Base-by-base conservation (phyloP, 1,140 invertebrate genomes). In the Uloborus diversus region DNA sequence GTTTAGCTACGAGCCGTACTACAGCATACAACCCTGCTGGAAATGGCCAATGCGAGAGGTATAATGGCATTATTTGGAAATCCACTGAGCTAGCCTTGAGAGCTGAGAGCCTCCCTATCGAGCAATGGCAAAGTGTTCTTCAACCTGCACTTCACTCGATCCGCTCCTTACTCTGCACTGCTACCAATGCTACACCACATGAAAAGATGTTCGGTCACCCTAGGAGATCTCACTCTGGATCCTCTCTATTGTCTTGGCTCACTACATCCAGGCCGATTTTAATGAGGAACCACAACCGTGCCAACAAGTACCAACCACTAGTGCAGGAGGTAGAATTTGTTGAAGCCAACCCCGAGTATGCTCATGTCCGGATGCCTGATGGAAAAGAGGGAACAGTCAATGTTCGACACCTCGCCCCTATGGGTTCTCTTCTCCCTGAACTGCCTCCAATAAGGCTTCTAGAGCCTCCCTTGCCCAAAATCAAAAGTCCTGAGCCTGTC, bases 51-150 rank as follows among this genome's bases (percentile, higher is more conserved):
- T 71, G 69, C 2, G 79, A 81, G n/a, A 49, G 80, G 35, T 81
- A 61, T 27, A 83, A 83, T 64, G 75, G 65, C 4, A 83, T 76
- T 20, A 59, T 83, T n/a, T 83, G 80, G 83, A 83, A 82, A 49
- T 71, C 82, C 23, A 59, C 78, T 0, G 32, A 27, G 25, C 32
- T 84, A 27, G 75, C 71, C 4, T 49, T 82, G 42, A 81, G 33
- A 23, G 47, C 57, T 4, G 30, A 76, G 14, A 64, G 65, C 32
- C 20, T 78, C 20, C 0, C 7, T 20, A 57, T 56, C 2, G 14
- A 53, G 33, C 57, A 69, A 23, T 82, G 82, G 59, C 59, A 80
- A 62, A 14, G 27, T 27, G 1, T 20, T 28, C 25, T 47, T n/a
- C 47, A 49, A 20, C 5, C 49, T 51, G 62, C 62, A 17, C 33